Base-by-base conservation (phyloP, 2,797 vertebrate species). In the Novumbra hubbsi region DNA sequence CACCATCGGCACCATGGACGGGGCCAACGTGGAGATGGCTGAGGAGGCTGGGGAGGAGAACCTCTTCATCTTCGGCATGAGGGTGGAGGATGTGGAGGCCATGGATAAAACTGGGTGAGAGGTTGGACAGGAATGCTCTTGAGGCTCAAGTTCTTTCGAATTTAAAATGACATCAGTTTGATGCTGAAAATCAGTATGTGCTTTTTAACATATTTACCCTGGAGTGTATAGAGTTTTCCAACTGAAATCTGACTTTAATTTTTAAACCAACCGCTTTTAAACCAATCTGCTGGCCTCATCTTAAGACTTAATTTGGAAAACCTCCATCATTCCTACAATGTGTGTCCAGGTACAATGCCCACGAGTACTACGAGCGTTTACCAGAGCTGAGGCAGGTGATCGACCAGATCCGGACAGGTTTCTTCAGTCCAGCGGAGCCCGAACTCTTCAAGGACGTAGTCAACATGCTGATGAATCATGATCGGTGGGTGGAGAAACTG, bases 41-140 rank as follows among this genome's bases (percentile, higher is more conserved):
- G 95, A 96, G 86, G 95, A 96, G 73, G 94, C 95, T 0, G 94
- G 95, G 0, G 85, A 93, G 2, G 92, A 95, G 68, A 95, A 96
- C 86, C 93, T 96, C 77, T 96, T 96, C 87, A 96, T 96, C 73
- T 96, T 96, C 5, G 95, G 95, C 80, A 92, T 96, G 93, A 86
- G 86, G 3, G 95, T 96, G 76, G 91, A 95, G n/a, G 95, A 95
- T 0, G 94, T 96, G n/a, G 92, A 94, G 68, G 93, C 92, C 21
- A 82, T 96, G 83, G 93, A 95, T 79, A 86, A 0, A 75, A 93
- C 89, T 79, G 94, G 94, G 95, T 95, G 71, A 73, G 94, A 15
- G 28, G 24, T 17, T 2, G 16, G 62, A 30, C 24, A 5, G 62
- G 62, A 64, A 16, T 64, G 62, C 27, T 64, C 17, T 60, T 38